Base-by-base conservation (phyloP, 2,888 invertebrate genomes). In the Clepsis dumicolana region DNA sequence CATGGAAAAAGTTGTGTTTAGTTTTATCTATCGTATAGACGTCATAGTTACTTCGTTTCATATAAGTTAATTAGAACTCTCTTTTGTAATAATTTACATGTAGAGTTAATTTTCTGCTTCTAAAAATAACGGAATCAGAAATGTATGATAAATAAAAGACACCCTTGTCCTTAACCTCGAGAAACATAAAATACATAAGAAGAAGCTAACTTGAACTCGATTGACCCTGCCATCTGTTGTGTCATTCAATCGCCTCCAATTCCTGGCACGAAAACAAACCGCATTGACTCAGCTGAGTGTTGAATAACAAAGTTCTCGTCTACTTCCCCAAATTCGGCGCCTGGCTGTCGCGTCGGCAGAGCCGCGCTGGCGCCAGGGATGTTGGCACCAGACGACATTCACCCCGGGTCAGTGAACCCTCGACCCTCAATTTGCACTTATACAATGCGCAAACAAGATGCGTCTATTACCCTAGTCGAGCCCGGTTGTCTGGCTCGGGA, bases 341-440 rank as follows among this genome's bases (percentile, higher is more conserved):
- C 90, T 60, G 29, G 24, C 65, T 59, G 90, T 82, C 89, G 86
- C 84, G 87, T 72, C 87, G 75, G 52, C 73, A 65, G 76, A 70
- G 75, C 79, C 89, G 89, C 82, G 89, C 77, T 70, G 66, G 68
- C 75, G 91, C 88, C 90, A 89, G 79, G 75, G 78, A 75, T 80
- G 77, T 79, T 77, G 80, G 79, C 78, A 85, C 80, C 84, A 82
- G 80, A 68, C 57, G 63, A 64, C 59, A 53, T 18, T 27, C 35
- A 41, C 82, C 83, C 80, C 77, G 67, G 73, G 81, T 80, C 82
- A 75, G 66, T 74, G 76, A 78, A 77, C 85, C 73, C n/a, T 52
- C 52, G 76, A 79, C 77, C 79, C 75, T 72, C 71, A 72, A 73
- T 74, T 72, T 70, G 64, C 72, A 74, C 73, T 74, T 63, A 64